Conservation (phyloP, 2,113 vertebrate species). For the Anthoscopus minutus region DNA sequence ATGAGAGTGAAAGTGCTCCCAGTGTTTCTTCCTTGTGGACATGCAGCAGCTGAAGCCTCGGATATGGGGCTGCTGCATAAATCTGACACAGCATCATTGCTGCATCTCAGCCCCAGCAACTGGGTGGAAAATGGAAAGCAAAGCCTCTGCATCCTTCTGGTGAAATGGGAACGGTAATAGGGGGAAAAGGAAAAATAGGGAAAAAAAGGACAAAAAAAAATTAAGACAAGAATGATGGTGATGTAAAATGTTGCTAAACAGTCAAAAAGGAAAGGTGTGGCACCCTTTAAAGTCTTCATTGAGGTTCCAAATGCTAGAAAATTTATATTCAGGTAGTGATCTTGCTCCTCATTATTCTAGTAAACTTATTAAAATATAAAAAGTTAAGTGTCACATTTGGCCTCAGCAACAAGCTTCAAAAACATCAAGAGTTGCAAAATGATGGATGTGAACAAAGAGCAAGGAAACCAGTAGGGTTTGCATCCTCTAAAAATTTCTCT, state of each 20-base stretch:
- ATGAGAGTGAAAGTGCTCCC: not conserved
- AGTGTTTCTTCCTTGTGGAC: not conserved
- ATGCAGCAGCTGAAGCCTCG: not conserved
- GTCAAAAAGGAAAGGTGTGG: not conserved
- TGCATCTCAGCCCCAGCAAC: not conserved
- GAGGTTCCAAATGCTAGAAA: not conserved
- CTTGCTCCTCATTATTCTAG: not conserved
- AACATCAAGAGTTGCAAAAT: not conserved
- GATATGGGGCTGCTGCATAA: not conserved
- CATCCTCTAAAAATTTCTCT: not conserved
- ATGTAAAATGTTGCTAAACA: not conserved
- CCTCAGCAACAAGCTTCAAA: not conserved
- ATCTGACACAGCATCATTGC: not conserved
- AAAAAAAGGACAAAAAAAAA: fast-evolving
- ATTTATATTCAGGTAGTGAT: not conserved
- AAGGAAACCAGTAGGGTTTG: not conserved
- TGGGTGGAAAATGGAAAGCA: not conserved
- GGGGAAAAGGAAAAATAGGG: fast-evolving
- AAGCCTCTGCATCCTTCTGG: not conserved
- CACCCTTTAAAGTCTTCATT: not conserved
- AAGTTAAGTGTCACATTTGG: not conserved
- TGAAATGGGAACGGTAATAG: too few relatives aligned
- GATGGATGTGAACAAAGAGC: not conserved
- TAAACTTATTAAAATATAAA: not conserved
- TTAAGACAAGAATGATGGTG: fast-evolving